Evolutionary conservation across 30 jellyfish, hydroid and myxozoan species (phyloP).

Genomic region (Pseudorhiza aurosa): DNA sequence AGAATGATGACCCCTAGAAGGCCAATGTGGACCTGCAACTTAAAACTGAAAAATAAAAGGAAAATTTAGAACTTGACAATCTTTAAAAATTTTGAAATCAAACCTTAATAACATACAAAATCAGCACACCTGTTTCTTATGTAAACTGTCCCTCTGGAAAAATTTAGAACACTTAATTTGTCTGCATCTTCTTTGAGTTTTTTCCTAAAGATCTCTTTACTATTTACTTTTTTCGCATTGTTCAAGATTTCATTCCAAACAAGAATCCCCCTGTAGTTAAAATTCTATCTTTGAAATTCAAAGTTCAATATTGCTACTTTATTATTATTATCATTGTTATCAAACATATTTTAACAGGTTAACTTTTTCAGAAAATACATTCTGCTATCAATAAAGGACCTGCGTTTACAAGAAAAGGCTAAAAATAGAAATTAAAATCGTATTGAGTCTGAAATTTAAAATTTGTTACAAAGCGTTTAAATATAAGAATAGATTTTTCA

Average conservation of each 20-base stretch:
- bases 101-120: neutral
- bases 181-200: slow-evolving; percentile 2
- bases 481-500: too few species aligned
- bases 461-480: too few species aligned
- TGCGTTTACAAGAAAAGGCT: too few species aligned
- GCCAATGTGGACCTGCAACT: slow-evolving; percentile 9
- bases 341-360: too few species aligned
- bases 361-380: too few species aligned
- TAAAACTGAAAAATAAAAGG: neutral
- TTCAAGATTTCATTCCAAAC: neutral
- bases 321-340: too few species aligned
- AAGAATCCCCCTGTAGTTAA: slow-evolving; percentile 29
- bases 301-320: slow-evolving; percentile 3
- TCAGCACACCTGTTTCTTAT: slow-evolving; percentile 18
- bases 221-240: neutral
- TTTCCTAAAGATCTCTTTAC: slow-evolving; percentile 24
- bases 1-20: neutral
- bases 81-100: neutral
- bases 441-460: too few species aligned
- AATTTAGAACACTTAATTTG: neutral
- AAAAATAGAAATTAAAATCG: too few species aligned
- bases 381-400: too few species aligned
- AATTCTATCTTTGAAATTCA: neutral
- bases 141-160: slow-evolving; percentile 1
- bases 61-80: neutral